Percentiles rank a stretch among this genome's conserved stretches.
Evolutionary conservation across 2,888 invertebrate species (phyloP).

Genomic region (Anticlea derivata): DNA sequence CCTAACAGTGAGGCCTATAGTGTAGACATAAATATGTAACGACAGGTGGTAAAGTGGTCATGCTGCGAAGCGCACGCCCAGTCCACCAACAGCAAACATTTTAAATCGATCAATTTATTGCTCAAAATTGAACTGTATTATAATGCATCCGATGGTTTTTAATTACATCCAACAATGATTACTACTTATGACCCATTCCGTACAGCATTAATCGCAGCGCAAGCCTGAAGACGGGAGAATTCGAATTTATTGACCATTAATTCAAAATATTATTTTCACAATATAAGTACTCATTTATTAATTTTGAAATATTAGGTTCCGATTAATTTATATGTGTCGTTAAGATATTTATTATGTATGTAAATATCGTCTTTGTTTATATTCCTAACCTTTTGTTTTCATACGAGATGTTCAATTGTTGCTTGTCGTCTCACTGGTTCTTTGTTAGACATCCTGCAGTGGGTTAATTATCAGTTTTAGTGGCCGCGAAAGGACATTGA

Average conservation of each 20-base stretch:
- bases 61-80: slow-evolving; percentile 81
- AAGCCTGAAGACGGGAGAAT: slow-evolving; percentile 83
- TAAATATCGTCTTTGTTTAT: slow-evolving; percentile 82
- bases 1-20: slow-evolving; percentile 83
- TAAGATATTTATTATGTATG: slow-evolving; percentile 84
- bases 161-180: slow-evolving; percentile 44
- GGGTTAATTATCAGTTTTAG: too few species aligned
- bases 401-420: slow-evolving; percentile 55
- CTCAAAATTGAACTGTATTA: slow-evolving; percentile 67
- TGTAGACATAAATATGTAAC: slow-evolving; percentile 84
- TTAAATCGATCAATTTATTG: slow-evolving; percentile 48
- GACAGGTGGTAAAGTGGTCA: slow-evolving; percentile 83
- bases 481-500: too few species aligned
- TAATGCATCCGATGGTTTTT: slow-evolving; percentile 49
- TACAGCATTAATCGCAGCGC: slow-evolving; percentile 65
- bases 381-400: slow-evolving; percentile 76
- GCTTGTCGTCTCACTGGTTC: slow-evolving; percentile 13
- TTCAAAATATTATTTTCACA: slow-evolving; percentile 85
- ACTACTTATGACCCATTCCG: slow-evolving; percentile 46
- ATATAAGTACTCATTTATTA: slow-evolving; percentile 85
- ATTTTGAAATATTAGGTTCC: slow-evolving; percentile 84
- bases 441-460: too few species aligned
- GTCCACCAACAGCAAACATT: slow-evolving; percentile 48
- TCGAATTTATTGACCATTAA: slow-evolving; percentile 84
- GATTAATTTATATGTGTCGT: slow-evolving; percentile 84